Evolutionary conservation across 2,888 invertebrate genomes (phyloP).

Genomic region (Dusona sp.): DNA sequence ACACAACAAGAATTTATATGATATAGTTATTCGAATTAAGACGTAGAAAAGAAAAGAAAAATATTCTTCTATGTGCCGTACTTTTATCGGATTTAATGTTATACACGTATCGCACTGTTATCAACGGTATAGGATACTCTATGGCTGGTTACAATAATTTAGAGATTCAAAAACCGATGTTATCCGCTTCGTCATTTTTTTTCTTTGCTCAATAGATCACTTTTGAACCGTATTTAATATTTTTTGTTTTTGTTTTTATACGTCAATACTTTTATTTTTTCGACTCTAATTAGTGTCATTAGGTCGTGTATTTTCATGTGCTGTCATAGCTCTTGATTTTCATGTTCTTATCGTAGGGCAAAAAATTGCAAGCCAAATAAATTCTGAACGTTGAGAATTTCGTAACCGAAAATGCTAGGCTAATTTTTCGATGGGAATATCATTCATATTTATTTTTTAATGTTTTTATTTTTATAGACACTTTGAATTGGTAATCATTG

Average conservation of each 20-base stretch:
- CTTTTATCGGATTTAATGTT: constrained; percentile 76
- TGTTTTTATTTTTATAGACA: neutral
- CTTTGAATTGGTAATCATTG: neutral
- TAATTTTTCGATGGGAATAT: neutral
- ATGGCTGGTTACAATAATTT: constrained; percentile 69
- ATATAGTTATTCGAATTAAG: constrained; percentile 71
- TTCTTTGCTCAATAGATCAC: constrained; percentile 64
- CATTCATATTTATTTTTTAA: neutral
- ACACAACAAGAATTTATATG: constrained; percentile 70
- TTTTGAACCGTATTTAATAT: constrained; percentile 31
- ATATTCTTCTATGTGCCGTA: constrained; percentile 83
- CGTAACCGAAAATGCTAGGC: neutral
- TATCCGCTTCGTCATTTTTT: constrained; percentile 50
- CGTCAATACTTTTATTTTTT: constrained; percentile 56
- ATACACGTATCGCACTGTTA: constrained; percentile 73
- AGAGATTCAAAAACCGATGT: constrained; percentile 48
- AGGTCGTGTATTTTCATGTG: neutral
- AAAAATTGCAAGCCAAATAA: neutral
- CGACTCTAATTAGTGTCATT: constrained; percentile 44
- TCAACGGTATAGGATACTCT: constrained; percentile 70
- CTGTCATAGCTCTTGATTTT: neutral
- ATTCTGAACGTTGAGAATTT: neutral
- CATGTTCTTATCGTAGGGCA: neutral
- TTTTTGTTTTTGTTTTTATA: constrained; percentile 53
- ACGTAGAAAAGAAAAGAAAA: constrained; percentile 69